A percentile compares a stretch with the other conserved stretches of the same genome.
Evolutionary conservation across 2,888 invertebrate species (phyloP).

Genomic region (Epistrophella euchroma): DNA sequence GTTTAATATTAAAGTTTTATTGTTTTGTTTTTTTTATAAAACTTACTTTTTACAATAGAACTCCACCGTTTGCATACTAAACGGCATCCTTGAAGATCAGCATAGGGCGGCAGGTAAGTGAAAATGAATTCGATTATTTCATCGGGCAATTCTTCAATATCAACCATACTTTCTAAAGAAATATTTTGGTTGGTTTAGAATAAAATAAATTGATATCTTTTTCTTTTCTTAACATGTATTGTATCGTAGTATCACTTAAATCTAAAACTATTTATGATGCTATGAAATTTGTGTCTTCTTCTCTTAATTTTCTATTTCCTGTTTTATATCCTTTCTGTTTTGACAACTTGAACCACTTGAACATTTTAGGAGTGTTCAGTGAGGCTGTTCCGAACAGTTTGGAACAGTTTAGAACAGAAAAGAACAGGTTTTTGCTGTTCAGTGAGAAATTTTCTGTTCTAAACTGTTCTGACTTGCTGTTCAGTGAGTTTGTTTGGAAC

Average conservation of each 20-base stretch:
- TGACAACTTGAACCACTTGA: background rate
- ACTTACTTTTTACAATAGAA: conserved; percentile 92
- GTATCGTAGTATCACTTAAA: background rate
- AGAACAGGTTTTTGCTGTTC: too few relatives aligned
- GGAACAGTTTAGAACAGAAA: too few relatives aligned
- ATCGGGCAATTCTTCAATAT: conserved; percentile 90
- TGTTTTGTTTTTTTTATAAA: background rate
- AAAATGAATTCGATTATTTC: conserved; percentile 97
- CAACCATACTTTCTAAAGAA: conserved; percentile 55
- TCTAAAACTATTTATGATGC: background rate
- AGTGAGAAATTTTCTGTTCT: too few relatives aligned
- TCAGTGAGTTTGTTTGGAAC: too few relatives aligned
- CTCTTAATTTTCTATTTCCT: conserved; percentile 31
- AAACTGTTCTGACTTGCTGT: too few relatives aligned
- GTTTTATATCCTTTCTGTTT: conserved; percentile 36
- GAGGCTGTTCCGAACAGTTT: too few relatives aligned
- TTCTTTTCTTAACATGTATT: background rate
- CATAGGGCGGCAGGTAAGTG: conserved; percentile 94
- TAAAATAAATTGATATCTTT: background rate
- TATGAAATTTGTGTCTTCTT: conserved; percentile 21
- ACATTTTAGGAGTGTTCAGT: too few relatives aligned
- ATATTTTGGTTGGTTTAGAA: conserved; percentile 2
- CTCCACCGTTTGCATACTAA: conserved; percentile 95
- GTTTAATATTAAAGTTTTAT: background rate
- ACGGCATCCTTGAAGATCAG: conserved; percentile 94